Evolutionary conservation across 1,140 invertebrate species (phyloP).

Genomic region (Diprion similis): DNA sequence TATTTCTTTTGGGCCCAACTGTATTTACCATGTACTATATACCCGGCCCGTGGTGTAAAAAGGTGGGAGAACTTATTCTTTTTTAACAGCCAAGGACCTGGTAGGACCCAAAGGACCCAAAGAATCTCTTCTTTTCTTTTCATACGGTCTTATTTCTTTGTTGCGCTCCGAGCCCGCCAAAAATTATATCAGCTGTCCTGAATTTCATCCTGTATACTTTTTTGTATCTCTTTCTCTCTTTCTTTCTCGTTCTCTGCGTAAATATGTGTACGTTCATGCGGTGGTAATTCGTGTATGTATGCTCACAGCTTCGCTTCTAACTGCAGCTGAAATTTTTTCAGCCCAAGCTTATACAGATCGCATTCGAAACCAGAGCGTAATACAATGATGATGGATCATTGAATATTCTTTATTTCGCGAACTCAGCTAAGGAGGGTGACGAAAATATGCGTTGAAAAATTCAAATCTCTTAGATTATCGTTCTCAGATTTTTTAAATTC

Average conservation of each 20-base stretch:
- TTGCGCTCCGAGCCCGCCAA: constrained; percentile 48
- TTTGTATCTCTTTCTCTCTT: not conserved
- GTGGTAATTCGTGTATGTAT: not conserved
- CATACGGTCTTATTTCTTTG: constrained; percentile 26
- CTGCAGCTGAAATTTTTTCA: not conserved
- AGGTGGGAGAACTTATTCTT: constrained; percentile 49
- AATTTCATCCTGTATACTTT: constrained; percentile 37
- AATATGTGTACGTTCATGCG: not conserved
- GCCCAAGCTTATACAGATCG: not conserved
- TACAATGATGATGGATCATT: not conserved
- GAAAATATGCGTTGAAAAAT: too few relatives aligned
- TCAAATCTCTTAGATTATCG: too few relatives aligned
- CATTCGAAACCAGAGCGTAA: not conserved
- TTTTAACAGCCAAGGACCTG: constrained; percentile 53
- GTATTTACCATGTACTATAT: constrained; percentile 14
- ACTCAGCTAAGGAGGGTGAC: too few relatives aligned
- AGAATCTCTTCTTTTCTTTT: constrained; percentile 31
- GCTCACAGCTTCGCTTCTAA: not conserved
- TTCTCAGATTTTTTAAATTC: too few relatives aligned
- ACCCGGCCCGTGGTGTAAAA: constrained; percentile 28
- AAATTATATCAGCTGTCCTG: constrained; percentile 60
- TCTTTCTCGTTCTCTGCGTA: not conserved
- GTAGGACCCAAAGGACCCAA: constrained; percentile 32
- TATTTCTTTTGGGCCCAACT: constrained; percentile 54
- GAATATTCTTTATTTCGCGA: too few relatives aligned